These are phyloP conservation scores for Kryptolebias ocellatus DNA, from an alignment of 2,797 vertebrate genomes.

Conservation along the genomic window DNA sequence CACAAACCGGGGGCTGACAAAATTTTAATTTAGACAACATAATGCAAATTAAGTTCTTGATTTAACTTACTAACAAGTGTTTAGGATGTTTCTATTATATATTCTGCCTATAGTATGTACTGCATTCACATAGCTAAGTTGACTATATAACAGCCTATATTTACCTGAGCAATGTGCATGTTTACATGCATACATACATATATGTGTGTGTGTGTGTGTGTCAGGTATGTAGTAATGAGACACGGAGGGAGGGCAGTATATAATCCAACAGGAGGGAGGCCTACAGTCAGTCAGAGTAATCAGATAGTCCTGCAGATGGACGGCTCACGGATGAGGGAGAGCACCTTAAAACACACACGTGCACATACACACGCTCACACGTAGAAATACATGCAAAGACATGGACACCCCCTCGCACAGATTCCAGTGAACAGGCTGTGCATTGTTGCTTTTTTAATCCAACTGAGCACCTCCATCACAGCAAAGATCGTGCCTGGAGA, in stretches of 20 bases:
- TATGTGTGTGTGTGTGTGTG: slow-evolving; percentile 18
- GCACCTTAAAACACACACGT: slow-evolving; percentile 63
- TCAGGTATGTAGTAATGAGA: slow-evolving; percentile 76
- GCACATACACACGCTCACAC: slow-evolving; percentile 8
- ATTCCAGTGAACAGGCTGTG: slow-evolving; percentile 78
- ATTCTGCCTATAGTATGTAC: background rate
- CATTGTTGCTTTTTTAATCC: slow-evolving; percentile 82
- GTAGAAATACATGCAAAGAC: slow-evolving; percentile 45
- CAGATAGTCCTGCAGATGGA: slow-evolving; percentile 77
- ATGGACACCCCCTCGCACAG: slow-evolving; percentile 58
- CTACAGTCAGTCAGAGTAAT: slow-evolving; percentile 76
- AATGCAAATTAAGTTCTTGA: background rate
- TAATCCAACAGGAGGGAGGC: slow-evolving; percentile 77
- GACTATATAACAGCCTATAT: background rate
- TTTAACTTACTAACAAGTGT: background rate
- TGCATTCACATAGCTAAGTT: background rate
- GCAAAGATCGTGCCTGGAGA: slow-evolving; percentile 41
- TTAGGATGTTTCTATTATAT: too few species aligned
- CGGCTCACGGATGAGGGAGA: slow-evolving; percentile 66
- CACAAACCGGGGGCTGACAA: background rate
- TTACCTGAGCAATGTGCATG: slow-evolving; percentile 29
- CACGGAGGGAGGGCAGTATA: slow-evolving; percentile 64
- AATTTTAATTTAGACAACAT: background rate
- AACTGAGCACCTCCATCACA: slow-evolving; percentile 58
- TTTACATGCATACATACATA: slow-evolving; percentile 19